Evolutionary conservation across 2,797 vertebrate genomes (phyloP).

Genomic region (Peromyscus aztecus): DNA sequence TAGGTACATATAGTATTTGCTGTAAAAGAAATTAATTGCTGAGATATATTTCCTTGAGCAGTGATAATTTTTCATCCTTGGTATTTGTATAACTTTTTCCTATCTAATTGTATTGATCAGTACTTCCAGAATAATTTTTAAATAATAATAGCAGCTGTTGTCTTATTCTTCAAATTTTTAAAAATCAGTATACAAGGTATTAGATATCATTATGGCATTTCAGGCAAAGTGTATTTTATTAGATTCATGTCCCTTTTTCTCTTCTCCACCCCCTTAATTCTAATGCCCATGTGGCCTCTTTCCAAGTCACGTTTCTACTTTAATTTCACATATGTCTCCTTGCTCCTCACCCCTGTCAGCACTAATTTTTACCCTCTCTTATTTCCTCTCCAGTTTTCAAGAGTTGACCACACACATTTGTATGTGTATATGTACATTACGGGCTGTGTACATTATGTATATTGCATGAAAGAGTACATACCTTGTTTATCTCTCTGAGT

Average conservation of each 20-base stretch:
- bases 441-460: background rate
- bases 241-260: background rate
- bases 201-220: background rate
- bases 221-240: background rate
- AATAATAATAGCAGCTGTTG: constrained; percentile 2
- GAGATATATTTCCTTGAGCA: background rate
- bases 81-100: constrained; percentile 36
- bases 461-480: background rate
- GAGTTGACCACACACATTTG: background rate
- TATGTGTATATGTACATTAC: background rate
- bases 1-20: background rate
- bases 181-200: background rate
- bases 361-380: background rate
- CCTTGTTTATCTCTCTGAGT: background rate
- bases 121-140: constrained; percentile 36
- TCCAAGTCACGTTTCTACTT: too few relatives aligned
- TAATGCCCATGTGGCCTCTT: background rate
- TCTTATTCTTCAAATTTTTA: background rate
- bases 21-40: background rate
- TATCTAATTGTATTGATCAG: constrained; percentile 29
- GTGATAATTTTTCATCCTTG: background rate
- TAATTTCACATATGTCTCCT: background rate
- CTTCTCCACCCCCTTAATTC: background rate
- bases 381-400: background rate
- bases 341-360: background rate